A percentile compares a stretch with the other conserved stretches of the same genome.
Evolutionary conservation across 2,888 invertebrate species (phyloP).

Genomic region (Oegoconia quadripuncta): DNA sequence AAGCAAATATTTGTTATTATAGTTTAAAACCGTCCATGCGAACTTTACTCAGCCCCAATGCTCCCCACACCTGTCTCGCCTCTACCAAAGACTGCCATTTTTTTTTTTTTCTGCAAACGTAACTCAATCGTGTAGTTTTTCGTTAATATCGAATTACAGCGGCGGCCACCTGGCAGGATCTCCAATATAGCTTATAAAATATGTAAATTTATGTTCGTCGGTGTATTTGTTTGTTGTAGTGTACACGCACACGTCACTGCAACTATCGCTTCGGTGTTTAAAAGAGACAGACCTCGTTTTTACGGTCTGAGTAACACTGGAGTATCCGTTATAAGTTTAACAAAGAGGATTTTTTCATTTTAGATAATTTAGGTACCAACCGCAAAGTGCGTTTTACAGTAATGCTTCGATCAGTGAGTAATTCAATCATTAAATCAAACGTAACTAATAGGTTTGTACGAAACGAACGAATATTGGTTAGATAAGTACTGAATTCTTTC

Average conservation of each 20-base stretch:
- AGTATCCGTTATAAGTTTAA: slow-evolving; percentile 17
- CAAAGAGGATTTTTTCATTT: slow-evolving; percentile 16
- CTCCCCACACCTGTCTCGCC: too few species aligned
- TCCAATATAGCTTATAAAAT: slow-evolving; percentile 31
- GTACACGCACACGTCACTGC: slow-evolving; percentile 19
- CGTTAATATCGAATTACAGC: slow-evolving; percentile 56
- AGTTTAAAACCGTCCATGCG: too few species aligned
- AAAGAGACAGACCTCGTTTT: slow-evolving; percentile 38
- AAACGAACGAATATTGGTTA: too few species aligned
- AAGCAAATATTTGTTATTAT: too few species aligned
- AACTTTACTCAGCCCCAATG: too few species aligned
- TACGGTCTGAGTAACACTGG: slow-evolving; percentile 24
- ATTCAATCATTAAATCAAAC: too few species aligned
- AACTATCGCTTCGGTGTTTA: slow-evolving; percentile 19
- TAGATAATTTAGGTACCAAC: slow-evolving; percentile 9
- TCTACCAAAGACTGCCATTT: slow-evolving; percentile 1
- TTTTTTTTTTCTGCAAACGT: slow-evolving; percentile 13
- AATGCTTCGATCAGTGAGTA: too few species aligned
- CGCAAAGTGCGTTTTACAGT: too few species aligned
- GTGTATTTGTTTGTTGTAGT: slow-evolving; percentile 39
- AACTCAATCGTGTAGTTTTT: slow-evolving; percentile 43
- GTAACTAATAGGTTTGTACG: too few species aligned
- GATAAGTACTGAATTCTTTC: too few species aligned
- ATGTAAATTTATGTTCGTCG: slow-evolving; percentile 42
- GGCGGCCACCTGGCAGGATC: slow-evolving; percentile 50